phyloP scores from a whole-genome alignment of 2,113 vertebrate genomes.

The Lycaon pictus region DNA sequence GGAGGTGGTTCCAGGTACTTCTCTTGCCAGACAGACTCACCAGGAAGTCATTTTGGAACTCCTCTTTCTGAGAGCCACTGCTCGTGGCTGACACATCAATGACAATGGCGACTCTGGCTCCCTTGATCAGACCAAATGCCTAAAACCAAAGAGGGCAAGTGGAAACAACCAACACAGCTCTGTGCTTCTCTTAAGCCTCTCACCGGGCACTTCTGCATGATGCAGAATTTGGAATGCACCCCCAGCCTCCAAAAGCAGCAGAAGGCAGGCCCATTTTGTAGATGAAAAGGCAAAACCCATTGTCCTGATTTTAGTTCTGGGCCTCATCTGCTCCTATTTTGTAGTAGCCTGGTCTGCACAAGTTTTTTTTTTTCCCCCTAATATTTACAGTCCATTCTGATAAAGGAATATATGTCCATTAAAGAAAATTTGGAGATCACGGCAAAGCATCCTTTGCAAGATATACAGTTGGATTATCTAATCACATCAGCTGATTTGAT shows the following conservation, averaged over 20 bases:
- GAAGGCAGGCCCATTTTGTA: not conserved
- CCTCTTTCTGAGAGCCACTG: constrained; percentile 77
- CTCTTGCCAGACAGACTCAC: constrained; percentile 82
- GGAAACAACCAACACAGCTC: not conserved
- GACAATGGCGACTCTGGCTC: constrained; percentile 87
- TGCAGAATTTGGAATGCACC: not conserved
- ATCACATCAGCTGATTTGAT: not conserved
- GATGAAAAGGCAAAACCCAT: not conserved
- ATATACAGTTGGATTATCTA: not conserved
- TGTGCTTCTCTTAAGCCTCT: not conserved
- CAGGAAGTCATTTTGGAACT: constrained; percentile 87
- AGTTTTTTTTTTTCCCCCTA: not conserved
- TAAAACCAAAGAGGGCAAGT: constrained; percentile 69
- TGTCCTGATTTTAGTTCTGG: not conserved
- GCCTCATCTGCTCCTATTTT: not conserved
- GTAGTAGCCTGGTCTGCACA: not conserved
- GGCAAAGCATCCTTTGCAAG: not conserved
- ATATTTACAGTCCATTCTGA: not conserved
- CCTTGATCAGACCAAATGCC: constrained; percentile 90
- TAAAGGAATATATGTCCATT: not conserved
- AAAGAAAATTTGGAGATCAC: not conserved
- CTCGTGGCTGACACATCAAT: constrained; percentile 84
- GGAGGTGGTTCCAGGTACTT: not conserved
- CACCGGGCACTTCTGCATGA: fast-evolving
- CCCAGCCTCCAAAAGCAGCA: not conserved